Evolutionary conservation across 92 coral and sea anemone genomes (phyloP), one percentile per base, ranked within the genome.

Genomic region (Paramuricea clavata): DNA sequence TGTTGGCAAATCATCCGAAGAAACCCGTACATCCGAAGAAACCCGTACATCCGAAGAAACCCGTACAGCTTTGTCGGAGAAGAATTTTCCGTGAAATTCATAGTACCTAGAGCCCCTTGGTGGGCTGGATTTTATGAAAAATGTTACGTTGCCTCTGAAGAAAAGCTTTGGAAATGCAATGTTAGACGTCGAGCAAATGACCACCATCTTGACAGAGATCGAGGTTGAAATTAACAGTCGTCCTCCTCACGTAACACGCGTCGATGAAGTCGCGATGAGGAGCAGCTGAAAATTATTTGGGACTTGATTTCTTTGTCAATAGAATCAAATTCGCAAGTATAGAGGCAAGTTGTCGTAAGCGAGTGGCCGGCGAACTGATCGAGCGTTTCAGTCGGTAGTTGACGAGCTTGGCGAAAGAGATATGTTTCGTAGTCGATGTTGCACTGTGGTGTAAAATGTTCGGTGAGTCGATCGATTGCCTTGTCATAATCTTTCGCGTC

Each of bases 221-320:
- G 42, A 36, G 42, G 42, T 8, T 36, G 4, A 36, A 36, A 36
- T 36, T 36, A 36, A 36, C 42, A 36, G 42, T 36, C 8, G 42
- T 36, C 42, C 42, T 36, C 8, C 25, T 76, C 67, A 49, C 81
- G 81, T 13, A 49, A 5, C 3, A 67, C 67, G 10, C 43, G 43
- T 52, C 61, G 64, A 34, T 67, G 81, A 3, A 76, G 68, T 11
- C 61, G 35, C 23, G 81, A 49, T 49, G 81, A 76, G 42, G 61
- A 39, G 28, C 81, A 76, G 59, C 81, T 28, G 59, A 49, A 67
- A 52, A 76, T 76, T 6, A 50, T 50, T 59, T 76, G 81, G 7
- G 81, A 27, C 6, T 59, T 54, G 81, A 76, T 76, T 50, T 76
- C 81, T 54, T 76, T 76, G 68, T 76, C 67, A 34, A 59, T 15